Percentiles rank a stretch among this genome's conserved stretches.
phyloP scores from a whole-genome alignment of 2,888 invertebrate genomes.

The Oligia fasciuncula region DNA sequence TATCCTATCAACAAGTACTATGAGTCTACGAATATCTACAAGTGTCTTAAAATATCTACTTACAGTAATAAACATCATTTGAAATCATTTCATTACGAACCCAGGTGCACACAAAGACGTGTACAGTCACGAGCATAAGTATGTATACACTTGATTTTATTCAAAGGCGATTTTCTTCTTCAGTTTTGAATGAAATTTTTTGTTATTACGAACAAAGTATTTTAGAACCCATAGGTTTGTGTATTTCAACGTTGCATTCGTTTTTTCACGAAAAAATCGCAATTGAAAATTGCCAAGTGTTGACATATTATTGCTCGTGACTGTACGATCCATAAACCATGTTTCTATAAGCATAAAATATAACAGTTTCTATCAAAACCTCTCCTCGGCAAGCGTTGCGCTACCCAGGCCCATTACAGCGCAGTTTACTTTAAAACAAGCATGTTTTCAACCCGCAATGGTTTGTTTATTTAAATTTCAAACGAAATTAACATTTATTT shows the following conservation, averaged over 20 bases:
- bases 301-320: too few species aligned
- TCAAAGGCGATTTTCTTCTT: too few species aligned
- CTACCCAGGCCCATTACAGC: slow-evolving; percentile 15
- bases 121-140: background rate
- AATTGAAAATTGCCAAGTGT: too few species aligned
- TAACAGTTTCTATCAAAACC: background rate
- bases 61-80: background rate
- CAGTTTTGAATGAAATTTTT: too few species aligned
- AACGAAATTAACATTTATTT: slow-evolving; percentile 56
- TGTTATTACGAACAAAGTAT: too few species aligned
- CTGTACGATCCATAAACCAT: background rate
- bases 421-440: slow-evolving; percentile 44
- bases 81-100: background rate
- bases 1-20: too few species aligned
- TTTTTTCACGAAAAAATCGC: too few species aligned
- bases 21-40: background rate
- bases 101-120: slow-evolving; percentile 16
- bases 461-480: slow-evolving; percentile 56
- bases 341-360: slow-evolving; percentile 17
- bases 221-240: too few species aligned
- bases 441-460: slow-evolving; percentile 35
- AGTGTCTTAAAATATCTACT: background rate
- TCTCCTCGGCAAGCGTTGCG: background rate
- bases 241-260: too few species aligned
- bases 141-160: too few species aligned